phyloP scores from a whole-genome alignment of 2,888 invertebrate genomes.

The Drosophila lutescens region DNA sequence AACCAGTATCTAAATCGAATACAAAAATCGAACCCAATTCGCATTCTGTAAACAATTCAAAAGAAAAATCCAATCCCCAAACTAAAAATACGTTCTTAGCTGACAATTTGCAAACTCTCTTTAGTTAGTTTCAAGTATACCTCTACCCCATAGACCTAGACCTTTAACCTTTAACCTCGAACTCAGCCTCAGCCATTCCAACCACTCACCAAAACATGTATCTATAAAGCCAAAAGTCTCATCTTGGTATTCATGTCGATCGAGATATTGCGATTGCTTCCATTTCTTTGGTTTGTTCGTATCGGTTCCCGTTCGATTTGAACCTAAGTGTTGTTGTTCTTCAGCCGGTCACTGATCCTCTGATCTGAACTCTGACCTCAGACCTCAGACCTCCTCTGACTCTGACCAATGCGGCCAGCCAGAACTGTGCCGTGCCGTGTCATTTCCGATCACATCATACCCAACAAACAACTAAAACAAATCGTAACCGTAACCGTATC shows the following conservation, averaged over 20 bases:
- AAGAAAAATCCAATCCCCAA: constrained; percentile 14
- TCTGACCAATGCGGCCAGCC: constrained; percentile 15
- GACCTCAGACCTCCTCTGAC: constrained; percentile 15
- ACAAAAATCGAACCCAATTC: constrained; percentile 46
- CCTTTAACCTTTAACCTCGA: constrained; percentile 11
- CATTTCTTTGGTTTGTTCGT: constrained; percentile 41
- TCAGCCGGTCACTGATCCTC: constrained; percentile 38
- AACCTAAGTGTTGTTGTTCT: constrained; percentile 70
- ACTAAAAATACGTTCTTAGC: constrained; percentile 49
- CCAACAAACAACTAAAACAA: constrained; percentile 35
- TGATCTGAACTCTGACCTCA: constrained; percentile 10
- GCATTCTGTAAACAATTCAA: constrained; percentile 46
- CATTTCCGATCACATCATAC: constrained; percentile 42
- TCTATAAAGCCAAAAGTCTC: constrained; percentile 27
- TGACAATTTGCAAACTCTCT: constrained; percentile 53
- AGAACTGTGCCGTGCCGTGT: constrained; percentile 26
- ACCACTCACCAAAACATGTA: constrained; percentile 36
- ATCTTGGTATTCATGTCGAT: constrained; percentile 38
- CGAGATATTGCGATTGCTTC: constrained; percentile 21
- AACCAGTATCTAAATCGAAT: constrained; percentile 26
- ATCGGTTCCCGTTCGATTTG: constrained; percentile 70
- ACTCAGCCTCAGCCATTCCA: constrained; percentile 26
- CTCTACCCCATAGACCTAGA: constrained; percentile 15
- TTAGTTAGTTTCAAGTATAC: constrained; percentile 59
- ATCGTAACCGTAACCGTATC: constrained; percentile 32